Base-by-base conservation (phyloP, 2,113 vertebrate species). In the Syngnathus typhle region DNA sequence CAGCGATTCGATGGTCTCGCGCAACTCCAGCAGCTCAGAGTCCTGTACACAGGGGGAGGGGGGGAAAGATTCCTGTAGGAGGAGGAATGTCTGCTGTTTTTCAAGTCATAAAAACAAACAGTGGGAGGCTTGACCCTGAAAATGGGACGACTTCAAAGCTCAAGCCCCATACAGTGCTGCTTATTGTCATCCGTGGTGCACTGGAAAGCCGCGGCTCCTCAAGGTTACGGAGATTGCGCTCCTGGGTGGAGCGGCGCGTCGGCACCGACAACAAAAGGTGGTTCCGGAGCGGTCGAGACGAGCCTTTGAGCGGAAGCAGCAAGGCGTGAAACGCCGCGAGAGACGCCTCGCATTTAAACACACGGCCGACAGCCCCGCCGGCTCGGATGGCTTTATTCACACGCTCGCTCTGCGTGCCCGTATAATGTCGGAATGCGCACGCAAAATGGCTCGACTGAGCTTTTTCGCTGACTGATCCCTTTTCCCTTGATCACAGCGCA, bases 1-100 rank as follows among this genome's bases (percentile, higher is more conserved):
- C 65, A 98, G 83, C 47, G 90, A 74, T 54, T 98, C 95, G 0
- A 98, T 98, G 47, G 96, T 98, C 67, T 98, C 95, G 52, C 93
- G 90, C 77, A 98, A 81, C 23, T 96, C 96, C 54, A 88, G 2
- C 83, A 98, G 86, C 82, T 98, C 94, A 0, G 92, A 87, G 82
- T 98, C 95, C 96, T 98, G 62, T 1, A 71, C 39, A 73, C 27
- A 71, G 3, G 21, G 1, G n/a, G 38, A 51, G 4, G 19, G 6
- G 6, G 10, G 9, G 15, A 38, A 61, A 32, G 58, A 15, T 21
- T 43, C 66, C 43, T 19, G 43, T 11, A 7, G 15, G 3, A 39
- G 7, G 15, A 21, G 5, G 46, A n/a, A 23, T 51, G 12, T 71
- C 15, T 67, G 58, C 39, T 67, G 27, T 47, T 75, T 67, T 13